Evolutionary conservation across 2,888 invertebrate genomes (phyloP).

Genomic region (Leucoma salicis): DNA sequence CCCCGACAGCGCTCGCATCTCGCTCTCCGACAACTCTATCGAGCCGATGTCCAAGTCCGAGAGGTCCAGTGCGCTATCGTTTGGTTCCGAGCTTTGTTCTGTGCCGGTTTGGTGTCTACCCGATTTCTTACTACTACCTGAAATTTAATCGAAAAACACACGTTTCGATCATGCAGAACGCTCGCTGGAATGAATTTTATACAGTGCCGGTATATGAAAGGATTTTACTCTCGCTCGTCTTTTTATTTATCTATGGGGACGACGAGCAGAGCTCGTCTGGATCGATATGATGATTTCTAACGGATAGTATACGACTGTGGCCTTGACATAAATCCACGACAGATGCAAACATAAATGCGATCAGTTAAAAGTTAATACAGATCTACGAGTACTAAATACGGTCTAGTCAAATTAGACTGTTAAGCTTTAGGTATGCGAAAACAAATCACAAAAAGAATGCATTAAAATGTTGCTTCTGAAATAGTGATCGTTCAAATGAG

Average conservation of each 20-base stretch:
- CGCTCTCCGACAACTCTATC: constrained; percentile 86
- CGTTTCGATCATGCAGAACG: constrained; percentile 81
- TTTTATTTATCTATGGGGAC: constrained; percentile 14
- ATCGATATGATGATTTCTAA: constrained; percentile 12
- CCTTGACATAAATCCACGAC: constrained; percentile 18
- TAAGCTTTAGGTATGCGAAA: constrained; percentile 71
- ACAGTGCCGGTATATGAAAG: constrained; percentile 51
- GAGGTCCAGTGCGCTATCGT: constrained; percentile 72
- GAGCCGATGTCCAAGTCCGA: constrained; percentile 86
- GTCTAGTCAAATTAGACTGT: constrained; percentile 56
- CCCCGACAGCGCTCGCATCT: constrained; percentile 85
- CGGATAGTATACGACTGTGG: constrained; percentile 8
- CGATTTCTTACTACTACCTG: constrained; percentile 75
- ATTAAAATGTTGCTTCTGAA: constrained; percentile 79
- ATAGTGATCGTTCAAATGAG: constrained; percentile 60
- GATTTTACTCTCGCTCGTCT: constrained; percentile 24
- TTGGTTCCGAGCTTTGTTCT: constrained; percentile 38
- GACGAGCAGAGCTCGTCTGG: constrained; percentile 19
- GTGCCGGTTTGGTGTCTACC: constrained; percentile 56
- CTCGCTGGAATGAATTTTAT: constrained; percentile 73
- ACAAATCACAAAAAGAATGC: constrained; percentile 69
- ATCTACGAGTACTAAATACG: constrained; percentile 55
- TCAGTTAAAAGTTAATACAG: constrained; percentile 70
- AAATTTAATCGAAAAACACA: constrained; percentile 78
- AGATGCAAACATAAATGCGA: constrained; percentile 52